Conservation (phyloP, 2,113 vertebrate species). For the Ammodytes dubius region DNA sequence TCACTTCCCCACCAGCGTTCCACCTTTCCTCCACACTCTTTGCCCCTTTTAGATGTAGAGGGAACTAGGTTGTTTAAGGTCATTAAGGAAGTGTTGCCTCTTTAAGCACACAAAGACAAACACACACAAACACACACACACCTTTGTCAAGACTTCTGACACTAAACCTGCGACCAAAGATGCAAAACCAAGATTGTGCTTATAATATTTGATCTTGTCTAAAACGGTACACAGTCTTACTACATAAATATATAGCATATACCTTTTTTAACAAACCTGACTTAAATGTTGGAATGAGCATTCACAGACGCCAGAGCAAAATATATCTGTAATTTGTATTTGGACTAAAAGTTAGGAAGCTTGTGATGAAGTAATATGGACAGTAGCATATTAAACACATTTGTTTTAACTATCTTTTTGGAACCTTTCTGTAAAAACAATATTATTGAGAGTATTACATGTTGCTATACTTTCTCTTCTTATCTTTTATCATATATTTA, state of each 20-base stretch:
- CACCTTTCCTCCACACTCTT: constrained; percentile 63
- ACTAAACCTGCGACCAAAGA: not conserved
- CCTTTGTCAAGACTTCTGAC: constrained; percentile 18
- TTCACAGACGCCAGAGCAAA: not conserved
- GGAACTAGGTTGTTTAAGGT: constrained; percentile 52
- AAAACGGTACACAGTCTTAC: not conserved
- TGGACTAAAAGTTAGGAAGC: not conserved
- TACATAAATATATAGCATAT: not conserved
- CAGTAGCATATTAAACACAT: not conserved
- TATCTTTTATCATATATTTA: not conserved
- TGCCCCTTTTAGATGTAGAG: constrained; percentile 65
- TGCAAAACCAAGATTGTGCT: not conserved
- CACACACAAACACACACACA: constrained; percentile 11
- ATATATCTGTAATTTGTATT: not conserved
- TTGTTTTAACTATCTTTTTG: not conserved
- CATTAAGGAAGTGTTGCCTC: constrained; percentile 71
- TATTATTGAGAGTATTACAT: not conserved
- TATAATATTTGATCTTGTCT: not conserved
- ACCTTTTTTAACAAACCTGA: constrained; percentile 2
- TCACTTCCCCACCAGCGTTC: constrained; percentile 60
- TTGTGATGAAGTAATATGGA: not conserved
- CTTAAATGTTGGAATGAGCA: not conserved
- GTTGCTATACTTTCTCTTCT: not conserved
- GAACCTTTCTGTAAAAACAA: not conserved
- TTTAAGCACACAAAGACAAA: constrained; percentile 38